These are phyloP conservation scores for Trissolcus brochymenae DNA, from an alignment of 2,888 invertebrate species.

Conservation along the genomic window DNA sequence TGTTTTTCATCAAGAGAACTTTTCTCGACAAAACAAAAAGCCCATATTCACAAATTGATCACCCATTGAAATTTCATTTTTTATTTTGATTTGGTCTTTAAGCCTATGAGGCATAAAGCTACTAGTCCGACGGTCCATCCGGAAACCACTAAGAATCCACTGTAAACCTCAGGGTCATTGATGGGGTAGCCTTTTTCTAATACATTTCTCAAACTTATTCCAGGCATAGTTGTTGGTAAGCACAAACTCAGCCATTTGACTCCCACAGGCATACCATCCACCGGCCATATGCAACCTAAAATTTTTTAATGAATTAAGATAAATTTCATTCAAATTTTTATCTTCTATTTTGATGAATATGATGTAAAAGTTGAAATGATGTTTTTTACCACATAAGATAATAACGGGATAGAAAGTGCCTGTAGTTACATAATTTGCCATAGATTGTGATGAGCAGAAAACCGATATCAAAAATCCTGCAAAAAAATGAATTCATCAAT, in stretches of 20 bases:
- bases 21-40: too few species aligned
- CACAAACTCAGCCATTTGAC: conserved; percentile 81
- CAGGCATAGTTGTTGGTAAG: conserved; percentile 88
- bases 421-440: conserved; percentile 89
- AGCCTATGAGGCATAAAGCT: conserved; percentile 78
- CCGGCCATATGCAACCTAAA: conserved; percentile 83
- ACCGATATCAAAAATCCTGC: conserved; percentile 88
- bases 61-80: not conserved
- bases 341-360: not conserved
- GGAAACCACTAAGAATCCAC: conserved; percentile 83
- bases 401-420: conserved; percentile 95
- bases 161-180: conserved; percentile 82
- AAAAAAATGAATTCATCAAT: conserved; percentile 47
- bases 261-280: conserved; percentile 82
- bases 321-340: not conserved
- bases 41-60: too few species aligned
- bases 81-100: conserved; percentile 67
- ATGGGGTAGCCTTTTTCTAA: conserved; percentile 86
- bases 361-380: not conserved
- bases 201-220: conserved; percentile 85
- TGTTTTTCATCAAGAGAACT: too few species aligned
- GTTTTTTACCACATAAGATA: conserved; percentile 85
- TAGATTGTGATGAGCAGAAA: conserved; percentile 85
- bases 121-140: conserved; percentile 82
- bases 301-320: not conserved